Evolutionary conservation across 2,888 invertebrate species (phyloP).

Genomic region (Dromius quadrimaculatus): DNA sequence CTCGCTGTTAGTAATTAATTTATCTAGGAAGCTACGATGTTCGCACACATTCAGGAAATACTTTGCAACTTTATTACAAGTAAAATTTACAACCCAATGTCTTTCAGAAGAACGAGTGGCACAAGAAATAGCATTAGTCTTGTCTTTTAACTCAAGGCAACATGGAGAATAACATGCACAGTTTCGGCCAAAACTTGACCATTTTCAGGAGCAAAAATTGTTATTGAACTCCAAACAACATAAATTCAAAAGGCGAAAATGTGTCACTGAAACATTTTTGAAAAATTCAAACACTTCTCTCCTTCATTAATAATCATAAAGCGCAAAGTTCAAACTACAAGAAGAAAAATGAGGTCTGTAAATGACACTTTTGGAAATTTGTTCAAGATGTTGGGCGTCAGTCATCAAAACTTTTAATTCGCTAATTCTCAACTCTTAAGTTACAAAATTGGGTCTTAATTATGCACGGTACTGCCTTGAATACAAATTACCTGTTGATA

Average conservation of each 20-base stretch:
- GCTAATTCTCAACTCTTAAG: not conserved
- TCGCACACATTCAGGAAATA: constrained; percentile 38
- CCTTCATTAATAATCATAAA: not conserved
- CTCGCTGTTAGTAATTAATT: constrained; percentile 28
- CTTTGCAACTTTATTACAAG: constrained; percentile 37
- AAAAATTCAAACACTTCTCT: not conserved
- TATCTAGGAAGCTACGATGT: constrained; percentile 25
- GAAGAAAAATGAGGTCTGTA: not conserved
- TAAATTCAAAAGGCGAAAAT: too few relatives aligned
- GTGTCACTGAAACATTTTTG: too few relatives aligned
- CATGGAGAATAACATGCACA: constrained; percentile 5
- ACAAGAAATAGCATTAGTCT: constrained; percentile 5
- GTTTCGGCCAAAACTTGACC: not conserved
- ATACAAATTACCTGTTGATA: constrained; percentile 50
- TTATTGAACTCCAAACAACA: not conserved
- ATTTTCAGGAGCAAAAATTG: too few relatives aligned
- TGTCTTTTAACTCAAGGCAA: constrained; percentile 7
- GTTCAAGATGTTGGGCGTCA: not conserved
- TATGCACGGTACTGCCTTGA: constrained; percentile 36
- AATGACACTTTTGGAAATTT: not conserved
- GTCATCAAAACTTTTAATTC: constrained; percentile 26
- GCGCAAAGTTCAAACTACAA: not conserved
- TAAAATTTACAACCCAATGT: constrained; percentile 37
- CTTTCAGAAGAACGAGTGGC: constrained; percentile 24
- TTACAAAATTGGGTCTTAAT: constrained; percentile 32